Evolutionary conservation across 2,888 invertebrate genomes (phyloP).

Genomic region (Chrysodeixis includens): DNA sequence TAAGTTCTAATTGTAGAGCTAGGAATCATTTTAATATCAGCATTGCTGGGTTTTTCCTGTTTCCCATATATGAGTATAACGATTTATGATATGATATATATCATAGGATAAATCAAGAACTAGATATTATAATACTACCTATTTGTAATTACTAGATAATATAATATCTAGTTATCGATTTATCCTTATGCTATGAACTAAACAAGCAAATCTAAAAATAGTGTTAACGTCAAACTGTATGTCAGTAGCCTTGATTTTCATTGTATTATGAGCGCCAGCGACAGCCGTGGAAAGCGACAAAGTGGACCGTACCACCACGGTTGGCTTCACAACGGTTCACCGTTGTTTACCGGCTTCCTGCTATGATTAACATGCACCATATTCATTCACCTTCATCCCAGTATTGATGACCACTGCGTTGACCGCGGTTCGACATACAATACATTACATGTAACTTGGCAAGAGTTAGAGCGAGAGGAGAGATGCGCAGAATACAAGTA

Average conservation of each 20-base stretch:
- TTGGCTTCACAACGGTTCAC: slow-evolving; percentile 36
- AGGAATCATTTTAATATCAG: too few relatives aligned
- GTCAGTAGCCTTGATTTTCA: slow-evolving; percentile 40
- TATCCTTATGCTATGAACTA: slow-evolving; percentile 12
- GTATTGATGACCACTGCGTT: not conserved
- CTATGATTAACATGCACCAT: slow-evolving; percentile 13
- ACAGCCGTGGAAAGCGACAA: slow-evolving; percentile 47
- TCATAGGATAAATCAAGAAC: too few relatives aligned
- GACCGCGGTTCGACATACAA: not conserved
- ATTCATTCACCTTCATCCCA: not conserved
- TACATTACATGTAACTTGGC: too few relatives aligned
- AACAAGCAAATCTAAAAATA: slow-evolving; percentile 28
- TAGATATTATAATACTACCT: too few relatives aligned
- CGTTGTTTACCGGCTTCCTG: slow-evolving; percentile 36
- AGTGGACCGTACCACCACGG: slow-evolving; percentile 28
- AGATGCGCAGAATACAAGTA: too few relatives aligned
- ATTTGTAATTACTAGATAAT: not conserved
- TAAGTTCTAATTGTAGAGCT: too few relatives aligned
- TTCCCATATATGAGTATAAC: too few relatives aligned
- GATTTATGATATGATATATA: too few relatives aligned
- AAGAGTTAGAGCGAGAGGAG: too few relatives aligned
- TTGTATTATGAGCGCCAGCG: slow-evolving; percentile 26
- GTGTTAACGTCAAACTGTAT: slow-evolving; percentile 23
- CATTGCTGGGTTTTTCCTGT: too few relatives aligned
- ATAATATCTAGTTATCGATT: not conserved